These are phyloP conservation scores for Solen grandis DNA, from an alignment of 1,140 invertebrate genomes.

Conservation along the genomic window DNA sequence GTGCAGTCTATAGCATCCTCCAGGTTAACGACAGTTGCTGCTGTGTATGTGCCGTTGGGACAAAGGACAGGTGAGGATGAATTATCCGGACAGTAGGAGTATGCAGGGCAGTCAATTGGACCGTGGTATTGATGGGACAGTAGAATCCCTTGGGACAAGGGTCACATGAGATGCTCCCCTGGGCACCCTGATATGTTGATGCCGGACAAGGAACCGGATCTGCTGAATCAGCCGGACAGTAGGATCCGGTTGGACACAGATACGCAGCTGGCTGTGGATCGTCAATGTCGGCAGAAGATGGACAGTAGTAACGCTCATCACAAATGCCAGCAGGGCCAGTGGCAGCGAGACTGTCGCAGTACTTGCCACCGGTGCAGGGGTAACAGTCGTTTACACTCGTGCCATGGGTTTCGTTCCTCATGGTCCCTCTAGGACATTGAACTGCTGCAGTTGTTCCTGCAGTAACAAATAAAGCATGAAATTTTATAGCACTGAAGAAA, in stretches of 20 bases:
- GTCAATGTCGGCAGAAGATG: conserved; percentile 67
- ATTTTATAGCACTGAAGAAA: too few relatives aligned
- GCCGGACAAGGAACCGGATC: conserved; percentile 70
- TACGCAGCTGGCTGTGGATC: conserved; percentile 64
- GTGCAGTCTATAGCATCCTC: conserved; percentile 64
- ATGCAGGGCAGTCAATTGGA: conserved; percentile 70
- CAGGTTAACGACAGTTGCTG: conserved; percentile 60
- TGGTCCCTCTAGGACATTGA: conserved; percentile 69
- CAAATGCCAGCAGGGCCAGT: conserved; percentile 68
- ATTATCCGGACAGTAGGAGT: conserved; percentile 74
- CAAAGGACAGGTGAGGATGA: conserved; percentile 69
- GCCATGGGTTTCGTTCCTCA: conserved; percentile 67
- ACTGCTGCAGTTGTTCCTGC: conserved; percentile 65
- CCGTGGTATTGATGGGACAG: conserved; percentile 70
- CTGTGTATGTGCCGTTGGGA: conserved; percentile 74
- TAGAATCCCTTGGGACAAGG: conserved; percentile 71
- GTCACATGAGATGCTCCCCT: conserved; percentile 63
- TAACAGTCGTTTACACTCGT: conserved; percentile 64
- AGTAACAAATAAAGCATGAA: not conserved
- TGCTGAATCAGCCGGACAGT: conserved; percentile 66
- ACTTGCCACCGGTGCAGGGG: conserved; percentile 72
- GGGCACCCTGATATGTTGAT: conserved; percentile 72
- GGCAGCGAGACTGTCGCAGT: conserved; percentile 66
- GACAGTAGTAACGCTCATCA: conserved; percentile 73
- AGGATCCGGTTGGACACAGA: conserved; percentile 71